Percentiles rank a stretch among this genome's conserved stretches.
Conservation (phyloP, 2,888 invertebrate species). For the Formica aserva region DNA sequence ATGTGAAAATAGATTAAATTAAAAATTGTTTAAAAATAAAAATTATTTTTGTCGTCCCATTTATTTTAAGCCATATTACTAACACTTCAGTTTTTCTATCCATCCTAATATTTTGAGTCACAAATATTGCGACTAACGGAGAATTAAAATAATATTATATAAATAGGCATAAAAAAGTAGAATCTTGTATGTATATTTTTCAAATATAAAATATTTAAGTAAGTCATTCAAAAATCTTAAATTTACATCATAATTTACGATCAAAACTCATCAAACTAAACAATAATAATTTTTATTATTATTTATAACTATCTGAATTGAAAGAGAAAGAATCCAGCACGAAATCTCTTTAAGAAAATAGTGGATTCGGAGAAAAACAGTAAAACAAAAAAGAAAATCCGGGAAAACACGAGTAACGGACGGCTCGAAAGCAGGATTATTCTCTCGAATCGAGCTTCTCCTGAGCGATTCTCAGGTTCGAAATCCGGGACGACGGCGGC, state of each 20-base stretch:
- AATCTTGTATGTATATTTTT: background rate
- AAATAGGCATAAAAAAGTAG: background rate
- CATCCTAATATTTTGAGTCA: too few species aligned
- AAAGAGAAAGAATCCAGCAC: background rate
- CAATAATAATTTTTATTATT: constrained; percentile 4
- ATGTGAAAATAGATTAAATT: too few species aligned
- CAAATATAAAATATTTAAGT: background rate
- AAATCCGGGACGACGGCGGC: constrained; percentile 48
- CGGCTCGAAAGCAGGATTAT: background rate
- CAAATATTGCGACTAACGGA: too few species aligned
- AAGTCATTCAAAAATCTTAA: background rate
- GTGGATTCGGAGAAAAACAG: background rate
- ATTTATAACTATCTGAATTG: background rate
- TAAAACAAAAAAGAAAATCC: background rate
- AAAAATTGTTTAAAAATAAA: too few species aligned
- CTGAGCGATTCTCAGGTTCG: constrained; percentile 14
- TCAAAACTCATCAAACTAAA: background rate
- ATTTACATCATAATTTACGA: constrained; percentile 8
- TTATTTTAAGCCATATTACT: too few species aligned
- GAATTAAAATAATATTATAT: background rate
- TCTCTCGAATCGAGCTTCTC: background rate
- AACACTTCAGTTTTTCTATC: too few species aligned
- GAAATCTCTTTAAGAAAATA: background rate
- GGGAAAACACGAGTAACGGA: background rate
- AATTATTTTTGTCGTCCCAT: too few species aligned